These are phyloP conservation scores for Caenorhabditis sinica DNA, from an alignment of 2,888 invertebrate species.

Conservation along the genomic window DNA sequence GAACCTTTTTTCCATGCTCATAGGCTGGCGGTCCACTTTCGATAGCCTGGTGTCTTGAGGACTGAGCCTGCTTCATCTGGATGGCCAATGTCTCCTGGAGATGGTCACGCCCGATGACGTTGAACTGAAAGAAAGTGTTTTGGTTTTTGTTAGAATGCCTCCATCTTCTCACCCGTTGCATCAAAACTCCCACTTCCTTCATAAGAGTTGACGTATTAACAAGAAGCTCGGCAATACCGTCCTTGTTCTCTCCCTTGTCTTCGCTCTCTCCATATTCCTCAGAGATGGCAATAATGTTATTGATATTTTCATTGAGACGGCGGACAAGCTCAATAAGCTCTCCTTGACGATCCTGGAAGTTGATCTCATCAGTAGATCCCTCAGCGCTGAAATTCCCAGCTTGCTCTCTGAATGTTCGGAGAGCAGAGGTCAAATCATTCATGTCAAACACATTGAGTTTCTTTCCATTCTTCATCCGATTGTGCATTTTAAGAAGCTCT, in stretches of 20 bases:
- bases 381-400: neutral
- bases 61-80: conserved; percentile 17
- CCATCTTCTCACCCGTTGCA: conserved; percentile 6
- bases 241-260: neutral
- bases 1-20: neutral
- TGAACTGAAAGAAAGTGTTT: conserved; percentile 20
- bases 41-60: conserved; percentile 11
- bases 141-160: no score
- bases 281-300: neutral
- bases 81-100: conserved; percentile 20
- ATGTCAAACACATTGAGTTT: neutral
- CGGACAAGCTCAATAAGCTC: neutral
- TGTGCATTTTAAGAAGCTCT: conserved; percentile 9
- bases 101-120: conserved; percentile 6
- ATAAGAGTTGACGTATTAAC: neutral
- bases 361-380: conserved; percentile 11
- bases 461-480: conserved; percentile 8
- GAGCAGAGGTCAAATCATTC: neutral
- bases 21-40: conserved; percentile 30
- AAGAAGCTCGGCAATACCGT: neutral
- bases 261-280: neutral
- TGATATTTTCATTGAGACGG: neutral
- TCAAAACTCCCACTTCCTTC: conserved; percentile 3
- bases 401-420: neutral
- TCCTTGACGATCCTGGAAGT: neutral